These are phyloP conservation scores for Platycnemis pennipes DNA, from an alignment of 2,888 invertebrate species.

Conservation along the genomic window DNA sequence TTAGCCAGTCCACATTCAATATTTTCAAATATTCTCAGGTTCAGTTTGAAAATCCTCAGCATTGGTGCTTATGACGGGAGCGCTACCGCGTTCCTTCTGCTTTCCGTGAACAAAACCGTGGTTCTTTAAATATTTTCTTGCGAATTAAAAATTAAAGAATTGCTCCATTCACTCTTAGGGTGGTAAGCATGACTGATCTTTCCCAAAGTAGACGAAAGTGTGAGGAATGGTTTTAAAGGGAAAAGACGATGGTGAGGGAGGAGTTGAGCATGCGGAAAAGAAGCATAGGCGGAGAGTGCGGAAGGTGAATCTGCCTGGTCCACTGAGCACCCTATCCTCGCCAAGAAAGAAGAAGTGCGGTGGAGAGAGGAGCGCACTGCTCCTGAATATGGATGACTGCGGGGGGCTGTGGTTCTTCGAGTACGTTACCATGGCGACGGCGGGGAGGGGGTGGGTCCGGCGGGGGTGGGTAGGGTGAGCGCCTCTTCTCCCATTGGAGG, in stretches of 20 bases:
- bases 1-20: no score
- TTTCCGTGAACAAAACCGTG: not conserved
- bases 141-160: not conserved
- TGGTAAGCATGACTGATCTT: not conserved
- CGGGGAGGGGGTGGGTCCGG: not conserved
- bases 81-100: not conserved
- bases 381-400: constrained; percentile 58
- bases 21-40: no score
- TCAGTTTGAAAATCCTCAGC: no score
- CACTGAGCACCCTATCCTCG: constrained; percentile 30
- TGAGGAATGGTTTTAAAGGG: not conserved
- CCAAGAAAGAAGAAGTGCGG: not conserved
- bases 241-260: not conserved
- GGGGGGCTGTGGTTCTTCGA: constrained; percentile 53
- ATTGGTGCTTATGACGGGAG: no score
- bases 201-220: not conserved
- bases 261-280: not conserved
- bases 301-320: constrained; percentile 6
- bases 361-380: not conserved
- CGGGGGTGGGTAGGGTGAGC: not conserved
- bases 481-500: constrained; percentile 27
- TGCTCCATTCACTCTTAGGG: not conserved
- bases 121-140: not conserved
- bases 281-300: not conserved
- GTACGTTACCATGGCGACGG: constrained; percentile 53